Conservation (phyloP, 2,797 vertebrate genomes). For the Labroides dimidiatus region DNA sequence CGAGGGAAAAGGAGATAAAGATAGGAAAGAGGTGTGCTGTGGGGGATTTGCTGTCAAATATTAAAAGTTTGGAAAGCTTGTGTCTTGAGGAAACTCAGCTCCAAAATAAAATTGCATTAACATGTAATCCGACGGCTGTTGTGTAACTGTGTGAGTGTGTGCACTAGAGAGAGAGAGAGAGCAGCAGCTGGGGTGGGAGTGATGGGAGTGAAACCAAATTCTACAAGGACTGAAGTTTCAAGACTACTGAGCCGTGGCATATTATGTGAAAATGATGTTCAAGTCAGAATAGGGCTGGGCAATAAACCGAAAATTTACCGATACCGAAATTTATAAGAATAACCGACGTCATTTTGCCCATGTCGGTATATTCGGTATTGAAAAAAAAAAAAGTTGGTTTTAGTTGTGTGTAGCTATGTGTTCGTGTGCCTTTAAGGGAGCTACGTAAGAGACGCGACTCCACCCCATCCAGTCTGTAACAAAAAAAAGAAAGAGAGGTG, state of each 20-base stretch:
- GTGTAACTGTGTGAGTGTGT: slow-evolving; percentile 18
- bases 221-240: slow-evolving; percentile 29
- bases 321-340: too few species aligned
- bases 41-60: slow-evolving; percentile 36
- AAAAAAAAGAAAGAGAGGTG: too few species aligned
- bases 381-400: too few species aligned
- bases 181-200: slow-evolving; percentile 45
- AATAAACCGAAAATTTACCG: too few species aligned
- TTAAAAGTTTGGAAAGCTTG: slow-evolving; percentile 45
- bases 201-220: slow-evolving; percentile 32
- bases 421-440: too few species aligned
- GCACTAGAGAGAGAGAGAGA: slow-evolving; percentile 22
- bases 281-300: too few species aligned
- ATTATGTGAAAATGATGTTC: slow-evolving; percentile 39
- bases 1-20: slow-evolving; percentile 27
- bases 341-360: too few species aligned
- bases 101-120: slow-evolving; percentile 42
- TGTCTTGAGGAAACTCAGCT: slow-evolving; percentile 43
- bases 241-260: slow-evolving; percentile 25
- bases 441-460: too few species aligned
- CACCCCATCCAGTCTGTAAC: too few species aligned
- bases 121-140: slow-evolving; percentile 34
- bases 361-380: too few species aligned
- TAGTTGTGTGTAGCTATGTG: too few species aligned
- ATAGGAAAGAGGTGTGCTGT: slow-evolving; percentile 21